These are phyloP conservation scores for Halichoeres trimaculatus DNA, from an alignment of 2,113 vertebrate species.

Conservation along the genomic window DNA sequence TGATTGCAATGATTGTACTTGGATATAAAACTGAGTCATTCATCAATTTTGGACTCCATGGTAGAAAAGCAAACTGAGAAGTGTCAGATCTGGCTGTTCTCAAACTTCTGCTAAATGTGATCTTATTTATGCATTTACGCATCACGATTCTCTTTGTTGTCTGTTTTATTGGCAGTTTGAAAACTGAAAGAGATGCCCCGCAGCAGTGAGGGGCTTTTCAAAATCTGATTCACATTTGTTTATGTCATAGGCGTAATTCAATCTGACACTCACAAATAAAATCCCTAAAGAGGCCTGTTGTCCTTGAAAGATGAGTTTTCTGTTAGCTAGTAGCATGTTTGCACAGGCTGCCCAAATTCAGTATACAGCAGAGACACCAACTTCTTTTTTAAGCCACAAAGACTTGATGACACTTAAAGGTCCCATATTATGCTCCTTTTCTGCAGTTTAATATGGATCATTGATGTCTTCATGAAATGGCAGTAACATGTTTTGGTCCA, in stretches of 20 bases:
- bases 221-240: not conserved
- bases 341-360: not conserved
- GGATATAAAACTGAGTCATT: no score
- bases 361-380: not conserved
- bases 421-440: no score
- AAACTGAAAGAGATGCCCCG: constrained; percentile 5
- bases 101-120: not conserved
- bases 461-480: no score
- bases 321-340: not conserved
- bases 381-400: not conserved
- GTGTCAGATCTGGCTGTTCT: not conserved
- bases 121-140: not conserved
- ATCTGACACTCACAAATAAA: not conserved
- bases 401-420: not conserved
- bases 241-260: not conserved
- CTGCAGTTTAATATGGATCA: no score
- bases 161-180: not conserved
- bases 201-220: not conserved
- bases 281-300: constrained; percentile 7
- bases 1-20: not conserved
- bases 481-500: no score
- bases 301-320: not conserved
- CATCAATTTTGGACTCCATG: not conserved
- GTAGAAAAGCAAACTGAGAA: not conserved
- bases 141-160: not conserved